These are phyloP conservation scores for Ameiurus melas DNA, from an alignment of 2,113 vertebrate genomes.

Conservation along the genomic window DNA sequence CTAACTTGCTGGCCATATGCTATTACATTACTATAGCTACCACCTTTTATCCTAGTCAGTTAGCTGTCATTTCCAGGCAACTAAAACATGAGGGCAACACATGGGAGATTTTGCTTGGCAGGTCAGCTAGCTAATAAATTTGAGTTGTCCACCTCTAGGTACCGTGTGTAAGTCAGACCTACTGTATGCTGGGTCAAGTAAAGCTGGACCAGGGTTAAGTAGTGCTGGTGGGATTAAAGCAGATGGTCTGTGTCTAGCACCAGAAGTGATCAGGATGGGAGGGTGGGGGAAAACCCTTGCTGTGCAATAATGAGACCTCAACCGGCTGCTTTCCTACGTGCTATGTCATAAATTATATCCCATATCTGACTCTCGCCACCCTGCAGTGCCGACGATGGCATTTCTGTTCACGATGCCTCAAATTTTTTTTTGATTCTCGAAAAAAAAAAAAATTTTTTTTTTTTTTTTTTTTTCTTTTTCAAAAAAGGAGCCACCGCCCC, in stretches of 20 bases:
- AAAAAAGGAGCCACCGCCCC: no score
- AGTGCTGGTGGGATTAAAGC: constrained; percentile 16
- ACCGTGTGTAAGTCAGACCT: background rate
- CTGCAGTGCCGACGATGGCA: constrained; percentile 12
- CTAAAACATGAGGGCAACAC: background rate
- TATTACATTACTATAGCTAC: background rate
- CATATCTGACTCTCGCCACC: background rate
- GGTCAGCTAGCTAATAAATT: background rate
- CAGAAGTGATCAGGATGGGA: constrained; percentile 26
- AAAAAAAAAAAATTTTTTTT: no score
- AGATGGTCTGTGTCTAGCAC: constrained; percentile 19
- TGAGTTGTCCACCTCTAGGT: background rate
- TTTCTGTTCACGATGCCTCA: no score
- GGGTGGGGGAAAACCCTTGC: constrained; percentile 8
- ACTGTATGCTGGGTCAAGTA: background rate
- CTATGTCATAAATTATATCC: constrained; percentile 44
- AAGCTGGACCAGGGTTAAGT: background rate
- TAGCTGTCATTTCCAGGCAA: background rate
- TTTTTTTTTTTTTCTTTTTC: no score
- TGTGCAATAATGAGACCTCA: constrained; percentile 37
- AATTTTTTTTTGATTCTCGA: no score
- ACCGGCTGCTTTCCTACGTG: constrained; percentile 25
- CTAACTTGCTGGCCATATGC: background rate
- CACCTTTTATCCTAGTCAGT: background rate
- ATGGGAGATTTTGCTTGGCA: background rate